Conservation (phyloP, 2,888 invertebrate species). For the Ashinkailepas kermadecensis region DNA sequence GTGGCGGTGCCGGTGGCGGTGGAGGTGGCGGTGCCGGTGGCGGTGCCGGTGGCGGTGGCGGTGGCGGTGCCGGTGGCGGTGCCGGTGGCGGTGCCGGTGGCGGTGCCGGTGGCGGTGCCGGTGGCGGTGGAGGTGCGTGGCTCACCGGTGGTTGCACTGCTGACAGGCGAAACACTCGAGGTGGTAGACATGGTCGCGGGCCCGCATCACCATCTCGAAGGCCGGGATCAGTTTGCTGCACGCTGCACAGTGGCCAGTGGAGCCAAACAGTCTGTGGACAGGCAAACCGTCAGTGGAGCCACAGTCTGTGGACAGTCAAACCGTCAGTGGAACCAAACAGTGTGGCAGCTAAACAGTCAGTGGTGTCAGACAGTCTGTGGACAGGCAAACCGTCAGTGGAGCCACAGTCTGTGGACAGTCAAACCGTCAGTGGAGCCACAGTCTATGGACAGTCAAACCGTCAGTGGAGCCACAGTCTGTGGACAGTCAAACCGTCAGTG, state of each 20-base stretch:
- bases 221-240: slow-evolving; percentile 89
- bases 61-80: background rate
- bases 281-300: background rate
- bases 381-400: background rate
- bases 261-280: slow-evolving; percentile 69
- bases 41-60: too few relatives aligned
- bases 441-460: too few relatives aligned
- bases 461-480: too few relatives aligned
- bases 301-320: too few relatives aligned
- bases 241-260: slow-evolving; percentile 81
- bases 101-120: background rate
- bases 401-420: too few relatives aligned
- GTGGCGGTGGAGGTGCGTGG: background rate
- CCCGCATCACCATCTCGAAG: slow-evolving; percentile 92
- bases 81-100: background rate
- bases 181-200: slow-evolving; percentile 84
- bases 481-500: too few relatives aligned
- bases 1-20: too few relatives aligned
- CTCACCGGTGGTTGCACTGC: slow-evolving; percentile 87
- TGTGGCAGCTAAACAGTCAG: background rate
- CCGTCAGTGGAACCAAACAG: background rate
- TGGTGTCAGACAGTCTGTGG: background rate
- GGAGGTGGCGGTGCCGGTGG: too few relatives aligned
- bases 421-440: too few relatives aligned
- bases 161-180: slow-evolving; percentile 91